Percentiles rank a stretch among this genome's conserved stretches.
phyloP scores from a whole-genome alignment of 2,113 vertebrate genomes.

The Dendrocopos noguchii region DNA sequence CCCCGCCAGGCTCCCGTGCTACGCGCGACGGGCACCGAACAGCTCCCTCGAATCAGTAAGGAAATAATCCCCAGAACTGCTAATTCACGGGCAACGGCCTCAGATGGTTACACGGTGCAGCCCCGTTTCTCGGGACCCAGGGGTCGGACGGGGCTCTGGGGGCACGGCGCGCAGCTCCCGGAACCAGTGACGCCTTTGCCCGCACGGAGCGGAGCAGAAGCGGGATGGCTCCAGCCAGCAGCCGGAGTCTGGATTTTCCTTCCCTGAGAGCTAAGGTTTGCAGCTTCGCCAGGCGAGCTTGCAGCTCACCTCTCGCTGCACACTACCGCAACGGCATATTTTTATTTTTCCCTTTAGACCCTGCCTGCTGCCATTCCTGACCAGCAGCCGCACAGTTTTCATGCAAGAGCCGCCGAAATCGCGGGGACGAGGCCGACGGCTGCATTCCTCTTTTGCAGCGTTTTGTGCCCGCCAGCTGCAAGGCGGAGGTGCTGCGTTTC shows the following conservation, averaged over 20 bases:
- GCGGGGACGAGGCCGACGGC: neutral
- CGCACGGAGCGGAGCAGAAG: neutral
- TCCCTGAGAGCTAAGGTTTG: neutral
- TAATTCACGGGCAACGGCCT: neutral
- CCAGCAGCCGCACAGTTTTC: neutral
- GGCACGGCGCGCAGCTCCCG: neutral
- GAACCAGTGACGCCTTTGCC: neutral
- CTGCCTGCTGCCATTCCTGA: neutral
- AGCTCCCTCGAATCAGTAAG: fast-evolving
- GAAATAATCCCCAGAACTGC: fast-evolving
- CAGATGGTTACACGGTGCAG: fast-evolving
- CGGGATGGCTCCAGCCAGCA: fast-evolving
- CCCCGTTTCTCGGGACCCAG: neutral
- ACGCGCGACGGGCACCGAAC: fast-evolving
- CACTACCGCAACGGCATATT: fast-evolving
- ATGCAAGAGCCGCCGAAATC: neutral
- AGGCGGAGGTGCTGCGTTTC: neutral
- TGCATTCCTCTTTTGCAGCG: fast-evolving
- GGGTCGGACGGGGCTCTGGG: fast-evolving
- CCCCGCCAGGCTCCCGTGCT: fast-evolving
- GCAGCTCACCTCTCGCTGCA: neutral
- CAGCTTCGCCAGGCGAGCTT: neutral
- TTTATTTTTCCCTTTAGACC: neutral
- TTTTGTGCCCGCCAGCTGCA: neutral
- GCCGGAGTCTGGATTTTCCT: fast-evolving